Evolutionary conservation across 2,888 invertebrate genomes (phyloP), one percentile per base, ranked within the genome.

Genomic region (Agrenia bidenticulata): DNA sequence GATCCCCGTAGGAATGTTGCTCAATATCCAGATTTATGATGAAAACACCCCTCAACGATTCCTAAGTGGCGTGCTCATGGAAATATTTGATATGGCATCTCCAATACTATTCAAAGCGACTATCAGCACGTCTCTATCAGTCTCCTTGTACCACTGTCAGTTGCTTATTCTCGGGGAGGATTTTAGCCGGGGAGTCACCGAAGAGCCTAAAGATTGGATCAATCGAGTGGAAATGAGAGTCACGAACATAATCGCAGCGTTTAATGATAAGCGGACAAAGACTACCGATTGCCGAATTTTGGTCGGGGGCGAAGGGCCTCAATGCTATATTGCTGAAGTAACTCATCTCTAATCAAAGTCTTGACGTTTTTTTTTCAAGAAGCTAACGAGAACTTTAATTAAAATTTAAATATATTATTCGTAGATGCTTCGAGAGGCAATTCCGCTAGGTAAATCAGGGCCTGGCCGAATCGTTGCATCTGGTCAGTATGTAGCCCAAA

Each of bases 61-160:
- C 1, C 54, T 76, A 26, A 67, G 72, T 26, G 76, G 73, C 11
- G 54, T 76, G 9, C 21, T 67, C 5, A 73, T 76, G 74, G 76
- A 76, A 67, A 51, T 71, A 13, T 56, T 50, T 2, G 76, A 76
- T 49, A 37, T 73, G 55, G 74, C 72, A 9, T 71, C 73, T 9
- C 69, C 72, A 1, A 23, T 59, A 9, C 58, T 76, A 2, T 61
- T 62, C 61, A 69, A 67, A 61, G 64, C 70, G 13, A 51, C 60
- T 2, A 39, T 69, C 2, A 56, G 53, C n/a, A 54, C 59, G 5
- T 64, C 69, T 21, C 55, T 70, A 1, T 57, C 67, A 2, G 61
- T 65, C 37, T 66, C 62, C 24, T 65, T 73, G 11, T 68, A 73
- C 50, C 63, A 71, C 9, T 66, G 73, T 39, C 60, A 74, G 45